Evolutionary conservation across 2,888 invertebrate species (phyloP).

Genomic region (Caenorhabditis sp.): DNA sequence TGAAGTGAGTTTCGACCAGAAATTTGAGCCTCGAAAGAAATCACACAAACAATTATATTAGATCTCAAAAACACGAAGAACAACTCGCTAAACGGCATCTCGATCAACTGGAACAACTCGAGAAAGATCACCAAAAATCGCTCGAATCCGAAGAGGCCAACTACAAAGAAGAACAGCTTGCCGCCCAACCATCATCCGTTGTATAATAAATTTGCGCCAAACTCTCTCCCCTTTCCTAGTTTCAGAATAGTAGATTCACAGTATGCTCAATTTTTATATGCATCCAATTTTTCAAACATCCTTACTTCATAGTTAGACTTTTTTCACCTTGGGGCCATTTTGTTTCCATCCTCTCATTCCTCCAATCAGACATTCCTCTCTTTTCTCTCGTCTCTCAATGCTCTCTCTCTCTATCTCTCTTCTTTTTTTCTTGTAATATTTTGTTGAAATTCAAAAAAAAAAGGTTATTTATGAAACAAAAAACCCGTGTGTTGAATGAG

Average conservation of each 20-base stretch:
- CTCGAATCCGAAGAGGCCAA: slow-evolving; percentile 66
- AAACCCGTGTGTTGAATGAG: too few relatives aligned
- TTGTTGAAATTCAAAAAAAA: background rate
- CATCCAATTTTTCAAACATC: background rate
- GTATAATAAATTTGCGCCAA: slow-evolving; percentile 43
- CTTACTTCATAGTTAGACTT: background rate
- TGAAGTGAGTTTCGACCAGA: slow-evolving; percentile 50
- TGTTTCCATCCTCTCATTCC: background rate
- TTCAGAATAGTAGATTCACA: background rate
- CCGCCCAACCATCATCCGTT: slow-evolving; percentile 62
- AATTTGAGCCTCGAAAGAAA: background rate
- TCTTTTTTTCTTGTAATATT: background rate
- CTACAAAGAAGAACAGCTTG: slow-evolving; percentile 65
- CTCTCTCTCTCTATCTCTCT: slow-evolving; percentile 3
- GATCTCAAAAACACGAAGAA: slow-evolving; percentile 65
- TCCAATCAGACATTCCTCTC: background rate
- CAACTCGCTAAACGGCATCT: slow-evolving; percentile 63
- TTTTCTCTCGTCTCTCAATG: background rate
- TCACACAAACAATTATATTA: slow-evolving; percentile 12
- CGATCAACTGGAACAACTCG: slow-evolving; percentile 64
- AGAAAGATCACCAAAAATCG: slow-evolving; percentile 59
- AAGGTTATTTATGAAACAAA: background rate
- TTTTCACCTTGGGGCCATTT: background rate
- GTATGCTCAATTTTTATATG: background rate
- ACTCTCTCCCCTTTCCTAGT: background rate